These are phyloP conservation scores for Pseudococcus viburni DNA, from an alignment of 2,888 invertebrate species.

Conservation along the genomic window DNA sequence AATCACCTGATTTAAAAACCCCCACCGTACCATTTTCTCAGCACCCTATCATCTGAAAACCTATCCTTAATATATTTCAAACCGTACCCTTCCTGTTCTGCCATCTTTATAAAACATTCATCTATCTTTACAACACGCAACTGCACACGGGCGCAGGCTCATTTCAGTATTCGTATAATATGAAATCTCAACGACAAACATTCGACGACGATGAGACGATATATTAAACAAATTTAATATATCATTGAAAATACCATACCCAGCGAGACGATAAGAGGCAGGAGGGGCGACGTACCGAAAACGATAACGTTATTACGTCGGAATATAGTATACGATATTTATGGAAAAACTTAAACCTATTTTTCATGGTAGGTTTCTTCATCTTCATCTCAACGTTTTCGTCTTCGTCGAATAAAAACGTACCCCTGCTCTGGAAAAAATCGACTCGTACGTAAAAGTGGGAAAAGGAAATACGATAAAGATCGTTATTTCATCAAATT, in stretches of 20 bases:
- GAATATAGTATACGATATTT: slow-evolving; percentile 3
- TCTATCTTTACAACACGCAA: background rate
- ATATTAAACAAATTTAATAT: slow-evolving; percentile 25
- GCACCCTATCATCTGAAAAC: background rate
- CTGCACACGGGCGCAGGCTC: background rate
- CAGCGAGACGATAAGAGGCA: background rate
- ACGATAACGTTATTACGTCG: slow-evolving; percentile 21
- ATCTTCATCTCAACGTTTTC: background rate
- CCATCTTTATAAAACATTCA: background rate
- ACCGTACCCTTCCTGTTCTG: background rate
- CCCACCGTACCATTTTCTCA: background rate
- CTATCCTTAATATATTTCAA: background rate
- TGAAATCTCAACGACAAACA: slow-evolving; percentile 2
- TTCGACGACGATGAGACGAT: slow-evolving; percentile 1
- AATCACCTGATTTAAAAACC: background rate
- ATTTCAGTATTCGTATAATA: background rate
- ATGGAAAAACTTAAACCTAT: slow-evolving; percentile 16
- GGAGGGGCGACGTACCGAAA: background rate
- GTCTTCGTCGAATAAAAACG: background rate
- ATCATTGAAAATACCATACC: slow-evolving; percentile 17
- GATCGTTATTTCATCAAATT: slow-evolving; percentile 1
- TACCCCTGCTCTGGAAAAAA: background rate
- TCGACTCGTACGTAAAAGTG: background rate
- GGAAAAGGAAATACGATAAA: background rate
- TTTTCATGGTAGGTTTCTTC: background rate